Evolutionary conservation across 2,888 invertebrate species (phyloP).

Genomic region (Troides oblongomaculatus): DNA sequence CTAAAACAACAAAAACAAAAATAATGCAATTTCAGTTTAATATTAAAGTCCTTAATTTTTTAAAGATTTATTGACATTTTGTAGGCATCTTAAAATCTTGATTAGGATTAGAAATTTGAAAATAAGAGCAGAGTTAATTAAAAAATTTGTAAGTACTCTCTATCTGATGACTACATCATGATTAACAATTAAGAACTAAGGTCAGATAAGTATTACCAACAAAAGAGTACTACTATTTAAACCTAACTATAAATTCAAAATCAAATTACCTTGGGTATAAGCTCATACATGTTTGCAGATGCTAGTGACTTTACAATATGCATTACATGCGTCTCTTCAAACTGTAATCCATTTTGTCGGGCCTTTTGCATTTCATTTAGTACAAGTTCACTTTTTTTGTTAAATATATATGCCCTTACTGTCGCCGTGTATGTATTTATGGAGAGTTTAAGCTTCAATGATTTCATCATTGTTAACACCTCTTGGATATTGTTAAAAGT

Average conservation of each 20-base stretch:
- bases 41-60: no score
- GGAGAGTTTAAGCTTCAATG: conserved; percentile 71
- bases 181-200: neutral
- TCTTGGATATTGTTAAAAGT: conserved; percentile 65
- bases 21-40: neutral
- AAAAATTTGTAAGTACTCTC: no score
- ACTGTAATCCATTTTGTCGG: conserved; percentile 46
- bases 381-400: conserved; percentile 55
- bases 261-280: conserved; percentile 38
- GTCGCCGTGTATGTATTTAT: conserved; percentile 73
- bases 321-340: conserved; percentile 70
- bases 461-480: conserved; percentile 80
- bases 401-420: conserved; percentile 73
- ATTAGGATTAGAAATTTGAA: no score
- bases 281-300: conserved; percentile 42
- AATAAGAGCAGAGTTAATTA: no score
- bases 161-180: neutral
- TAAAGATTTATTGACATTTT: no score
- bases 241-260: neutral
- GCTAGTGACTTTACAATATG: conserved; percentile 69
- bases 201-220: neutral
- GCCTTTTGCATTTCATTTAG: conserved; percentile 58
- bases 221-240: neutral
- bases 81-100: no score
- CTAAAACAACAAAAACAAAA: conserved; percentile 47